Conservation (phyloP, 2,797 vertebrate species). For the Leptoclinus maculatus region DNA sequence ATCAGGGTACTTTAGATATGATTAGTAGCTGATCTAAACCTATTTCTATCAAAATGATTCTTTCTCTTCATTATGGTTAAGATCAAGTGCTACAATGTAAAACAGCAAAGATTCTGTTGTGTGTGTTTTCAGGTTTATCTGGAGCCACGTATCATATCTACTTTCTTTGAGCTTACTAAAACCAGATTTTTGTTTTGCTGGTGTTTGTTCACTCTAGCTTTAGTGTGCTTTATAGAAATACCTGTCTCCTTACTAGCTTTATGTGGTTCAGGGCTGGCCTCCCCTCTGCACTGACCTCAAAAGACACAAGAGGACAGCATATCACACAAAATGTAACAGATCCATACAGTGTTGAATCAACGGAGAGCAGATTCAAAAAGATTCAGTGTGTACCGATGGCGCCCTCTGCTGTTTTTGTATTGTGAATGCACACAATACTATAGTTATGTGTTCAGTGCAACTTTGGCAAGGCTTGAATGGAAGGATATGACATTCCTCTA, state of each 20-base stretch:
- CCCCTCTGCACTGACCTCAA: background rate
- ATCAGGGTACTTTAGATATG: background rate
- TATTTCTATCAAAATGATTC: background rate
- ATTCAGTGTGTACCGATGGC: background rate
- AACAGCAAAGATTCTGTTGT: background rate
- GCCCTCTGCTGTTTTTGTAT: slow-evolving; percentile 37
- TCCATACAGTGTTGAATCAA: background rate
- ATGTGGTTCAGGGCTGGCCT: background rate
- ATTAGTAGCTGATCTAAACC: background rate
- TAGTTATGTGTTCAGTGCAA: background rate
- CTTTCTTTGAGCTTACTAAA: background rate
- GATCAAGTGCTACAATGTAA: background rate
- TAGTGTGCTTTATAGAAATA: background rate
- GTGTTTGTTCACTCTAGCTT: background rate
- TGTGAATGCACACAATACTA: background rate
- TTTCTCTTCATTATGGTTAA: background rate
- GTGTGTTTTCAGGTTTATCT: background rate
- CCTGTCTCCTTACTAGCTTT: background rate
- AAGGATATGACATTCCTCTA: background rate
- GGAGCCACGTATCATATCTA: background rate
- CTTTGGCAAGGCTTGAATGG: background rate
- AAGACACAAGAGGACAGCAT: slow-evolving; percentile 36
- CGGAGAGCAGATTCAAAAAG: background rate
- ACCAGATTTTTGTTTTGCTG: background rate
- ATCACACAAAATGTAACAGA: background rate